phyloP scores from a whole-genome alignment of 2,797 vertebrate genomes.

The Dryobates pubescens region DNA sequence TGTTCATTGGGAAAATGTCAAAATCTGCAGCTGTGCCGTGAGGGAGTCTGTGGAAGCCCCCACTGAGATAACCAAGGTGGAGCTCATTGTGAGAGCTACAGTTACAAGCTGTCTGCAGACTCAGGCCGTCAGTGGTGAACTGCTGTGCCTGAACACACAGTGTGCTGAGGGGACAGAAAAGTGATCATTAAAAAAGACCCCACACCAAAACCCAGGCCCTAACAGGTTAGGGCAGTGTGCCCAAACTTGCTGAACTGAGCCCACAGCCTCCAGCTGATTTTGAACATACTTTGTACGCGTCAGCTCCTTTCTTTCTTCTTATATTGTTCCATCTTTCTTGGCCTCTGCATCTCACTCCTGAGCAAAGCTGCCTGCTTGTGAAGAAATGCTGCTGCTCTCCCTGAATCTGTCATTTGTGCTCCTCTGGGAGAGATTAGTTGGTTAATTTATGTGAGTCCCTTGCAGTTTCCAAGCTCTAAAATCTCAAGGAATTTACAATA shows the following conservation, averaged over 20 bases:
- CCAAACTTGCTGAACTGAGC: neutral
- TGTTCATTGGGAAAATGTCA: neutral
- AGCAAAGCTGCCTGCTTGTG: neutral
- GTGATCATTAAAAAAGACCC: neutral
- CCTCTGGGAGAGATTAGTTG: conserved; percentile 20
- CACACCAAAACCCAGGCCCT: neutral
- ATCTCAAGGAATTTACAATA: neutral
- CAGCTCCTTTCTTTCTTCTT: neutral
- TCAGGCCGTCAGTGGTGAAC: neutral
- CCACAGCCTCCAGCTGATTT: neutral
- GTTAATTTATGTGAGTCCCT: conserved; percentile 30
- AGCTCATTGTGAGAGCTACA: neutral
- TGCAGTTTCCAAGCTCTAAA: conserved; percentile 11
- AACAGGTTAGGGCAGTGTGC: neutral
- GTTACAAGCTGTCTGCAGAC: neutral
- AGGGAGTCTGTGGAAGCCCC: neutral
- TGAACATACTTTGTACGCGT: neutral
- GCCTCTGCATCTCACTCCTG: neutral
- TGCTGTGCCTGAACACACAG: neutral
- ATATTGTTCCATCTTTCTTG: neutral
- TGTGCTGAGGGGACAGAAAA: neutral
- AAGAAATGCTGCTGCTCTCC: neutral
- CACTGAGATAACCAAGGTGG: neutral
- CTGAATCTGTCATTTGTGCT: neutral
- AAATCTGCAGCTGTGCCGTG: neutral